Conservation (phyloP, 2,888 invertebrate species). For the Agrenia bidenticulata region DNA sequence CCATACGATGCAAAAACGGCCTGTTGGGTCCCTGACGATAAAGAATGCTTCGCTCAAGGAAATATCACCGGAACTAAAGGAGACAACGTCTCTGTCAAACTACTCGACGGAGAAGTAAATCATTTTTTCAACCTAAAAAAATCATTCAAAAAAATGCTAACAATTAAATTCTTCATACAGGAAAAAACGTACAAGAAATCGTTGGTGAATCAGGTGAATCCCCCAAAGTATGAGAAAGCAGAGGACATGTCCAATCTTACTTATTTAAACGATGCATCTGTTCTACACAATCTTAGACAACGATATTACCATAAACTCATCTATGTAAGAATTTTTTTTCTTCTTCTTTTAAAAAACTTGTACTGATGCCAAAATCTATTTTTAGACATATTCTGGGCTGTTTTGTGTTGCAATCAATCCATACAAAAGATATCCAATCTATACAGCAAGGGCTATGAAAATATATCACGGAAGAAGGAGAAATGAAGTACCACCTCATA, state of each 20-base stretch:
- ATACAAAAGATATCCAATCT: slow-evolving; percentile 99
- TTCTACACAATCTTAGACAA: slow-evolving; percentile 96
- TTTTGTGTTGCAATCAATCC: slow-evolving; percentile 99
- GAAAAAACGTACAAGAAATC: slow-evolving; percentile 95
- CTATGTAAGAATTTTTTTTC: slow-evolving; percentile 73
- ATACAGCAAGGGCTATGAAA: slow-evolving; percentile 92
- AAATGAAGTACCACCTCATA: slow-evolving; percentile 99
- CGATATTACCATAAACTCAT: slow-evolving; percentile 95
- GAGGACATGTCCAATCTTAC: slow-evolving; percentile 99
- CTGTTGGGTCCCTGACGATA: slow-evolving; percentile 98
- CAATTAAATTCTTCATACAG: slow-evolving; percentile 59
- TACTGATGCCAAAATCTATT: not conserved
- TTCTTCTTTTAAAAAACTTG: not conserved
- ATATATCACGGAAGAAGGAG: slow-evolving; percentile 99
- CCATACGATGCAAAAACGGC: slow-evolving; percentile 99
- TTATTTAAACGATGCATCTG: slow-evolving; percentile 98
- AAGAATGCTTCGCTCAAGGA: slow-evolving; percentile 95
- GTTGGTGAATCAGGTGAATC: slow-evolving; percentile 91
- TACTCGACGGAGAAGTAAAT: slow-evolving; percentile 26
- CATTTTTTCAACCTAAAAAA: not conserved
- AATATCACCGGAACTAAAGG: slow-evolving; percentile 99
- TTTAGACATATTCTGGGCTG: slow-evolving; percentile 98
- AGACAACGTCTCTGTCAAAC: slow-evolving; percentile 75
- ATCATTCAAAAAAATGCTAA: not conserved
- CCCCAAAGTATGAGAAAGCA: slow-evolving; percentile 97